Evolutionary conservation across 2,888 invertebrate genomes (phyloP).

Genomic region (Philereme transversata): DNA sequence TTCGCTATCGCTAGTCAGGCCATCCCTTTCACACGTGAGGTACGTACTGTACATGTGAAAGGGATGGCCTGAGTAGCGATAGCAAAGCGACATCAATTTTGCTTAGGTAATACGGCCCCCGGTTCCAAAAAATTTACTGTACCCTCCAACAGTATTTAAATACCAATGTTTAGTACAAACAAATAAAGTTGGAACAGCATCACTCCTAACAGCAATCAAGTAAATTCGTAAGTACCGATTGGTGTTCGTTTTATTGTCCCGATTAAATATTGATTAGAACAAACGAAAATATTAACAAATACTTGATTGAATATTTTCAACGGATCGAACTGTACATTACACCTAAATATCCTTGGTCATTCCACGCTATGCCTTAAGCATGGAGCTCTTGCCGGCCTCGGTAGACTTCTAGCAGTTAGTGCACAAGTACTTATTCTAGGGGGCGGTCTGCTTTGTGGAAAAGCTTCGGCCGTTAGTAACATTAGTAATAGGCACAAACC

Average conservation of each 20-base stretch:
- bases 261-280: background rate
- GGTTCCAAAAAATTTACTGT: background rate
- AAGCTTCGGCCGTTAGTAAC: constrained; percentile 62
- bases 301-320: constrained; percentile 1
- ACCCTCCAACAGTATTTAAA: background rate
- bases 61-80: no score
- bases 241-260: background rate
- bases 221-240: background rate
- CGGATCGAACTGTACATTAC: constrained; percentile 19
- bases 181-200: constrained; percentile 1
- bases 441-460: constrained; percentile 57
- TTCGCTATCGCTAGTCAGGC: no score
- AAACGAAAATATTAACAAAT: background rate
- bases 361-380: constrained; percentile 50
- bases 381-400: constrained; percentile 66
- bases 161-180: background rate
- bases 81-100: no score
- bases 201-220: constrained; percentile 4
- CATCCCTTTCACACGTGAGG: no score
- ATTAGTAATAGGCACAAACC: constrained; percentile 80
- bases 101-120: no score
- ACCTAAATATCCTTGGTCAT: constrained; percentile 26
- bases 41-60: no score
- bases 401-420: constrained; percentile 74
- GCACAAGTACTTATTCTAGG: constrained; percentile 64